phyloP scores from a whole-genome alignment of 2,113 vertebrate genomes.

The Prinia subflava region DNA sequence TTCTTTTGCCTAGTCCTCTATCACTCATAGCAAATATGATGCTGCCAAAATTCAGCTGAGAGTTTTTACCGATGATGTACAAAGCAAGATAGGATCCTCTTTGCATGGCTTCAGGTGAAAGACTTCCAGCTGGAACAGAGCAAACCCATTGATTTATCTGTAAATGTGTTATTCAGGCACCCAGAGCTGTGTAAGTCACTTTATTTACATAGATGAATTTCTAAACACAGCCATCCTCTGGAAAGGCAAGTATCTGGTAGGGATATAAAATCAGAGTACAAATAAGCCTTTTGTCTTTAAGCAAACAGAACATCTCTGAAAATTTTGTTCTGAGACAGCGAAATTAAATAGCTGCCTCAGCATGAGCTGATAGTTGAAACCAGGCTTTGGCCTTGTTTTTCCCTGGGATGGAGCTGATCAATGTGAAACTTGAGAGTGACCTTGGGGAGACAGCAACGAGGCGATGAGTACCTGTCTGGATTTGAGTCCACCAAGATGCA shows the following conservation, averaged over 20 bases:
- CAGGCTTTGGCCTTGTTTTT: background rate
- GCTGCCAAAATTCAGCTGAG: background rate
- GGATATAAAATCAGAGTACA: background rate
- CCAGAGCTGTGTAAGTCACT: background rate
- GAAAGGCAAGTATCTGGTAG: background rate
- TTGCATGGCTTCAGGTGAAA: background rate
- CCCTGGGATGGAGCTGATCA: background rate
- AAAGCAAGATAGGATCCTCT: background rate
- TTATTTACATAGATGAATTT: background rate
- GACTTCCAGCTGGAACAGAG: background rate
- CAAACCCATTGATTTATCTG: background rate
- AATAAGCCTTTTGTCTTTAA: background rate
- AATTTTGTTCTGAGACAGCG: background rate
- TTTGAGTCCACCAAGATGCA: background rate
- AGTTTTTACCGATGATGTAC: background rate
- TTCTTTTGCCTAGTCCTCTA: background rate
- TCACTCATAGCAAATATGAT: background rate
- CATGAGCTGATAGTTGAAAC: background rate
- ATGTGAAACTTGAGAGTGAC: background rate
- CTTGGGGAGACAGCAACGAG: background rate
- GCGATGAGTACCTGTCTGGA: background rate
- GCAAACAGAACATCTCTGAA: background rate
- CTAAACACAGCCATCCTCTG: background rate
- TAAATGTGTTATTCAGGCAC: background rate
- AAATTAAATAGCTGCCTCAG: background rate